Percentiles rank a stretch among this genome's conserved stretches.
phyloP scores from a whole-genome alignment of 1,140 invertebrate species.

The Lucilia sericata region DNA sequence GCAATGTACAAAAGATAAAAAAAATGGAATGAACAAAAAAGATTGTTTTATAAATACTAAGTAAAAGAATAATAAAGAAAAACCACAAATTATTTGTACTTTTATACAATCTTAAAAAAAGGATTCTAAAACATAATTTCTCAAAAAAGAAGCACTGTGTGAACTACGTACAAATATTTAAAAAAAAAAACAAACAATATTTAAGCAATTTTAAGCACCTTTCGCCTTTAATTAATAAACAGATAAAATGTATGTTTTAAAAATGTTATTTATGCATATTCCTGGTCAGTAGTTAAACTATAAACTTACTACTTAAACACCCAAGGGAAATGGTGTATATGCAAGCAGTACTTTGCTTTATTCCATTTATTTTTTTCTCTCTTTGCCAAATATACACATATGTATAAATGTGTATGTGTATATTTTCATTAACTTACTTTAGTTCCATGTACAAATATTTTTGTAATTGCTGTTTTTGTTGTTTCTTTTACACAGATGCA shows the following conservation, averaged over 20 bases:
- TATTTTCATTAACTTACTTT: neutral
- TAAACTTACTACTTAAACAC: too few relatives aligned
- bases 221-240: too few relatives aligned
- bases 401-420: neutral
- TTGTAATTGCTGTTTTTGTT: conserved; percentile 30
- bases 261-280: too few relatives aligned
- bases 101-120: neutral
- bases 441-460: conserved; percentile 18
- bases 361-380: neutral
- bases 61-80: neutral
- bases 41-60: too few relatives aligned
- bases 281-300: too few relatives aligned
- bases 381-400: neutral
- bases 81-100: neutral
- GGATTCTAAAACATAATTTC: neutral
- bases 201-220: too few relatives aligned
- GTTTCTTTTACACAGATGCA: conserved; percentile 74
- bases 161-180: too few relatives aligned
- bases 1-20: conserved; percentile 9
- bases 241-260: too few relatives aligned
- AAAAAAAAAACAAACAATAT: too few relatives aligned
- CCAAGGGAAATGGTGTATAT: too few relatives aligned
- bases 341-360: neutral
- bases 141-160: too few relatives aligned
- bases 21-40: too few relatives aligned